Evolutionary conservation across 2,888 invertebrate species (phyloP).

Genomic region (Oscheius sp.): DNA sequence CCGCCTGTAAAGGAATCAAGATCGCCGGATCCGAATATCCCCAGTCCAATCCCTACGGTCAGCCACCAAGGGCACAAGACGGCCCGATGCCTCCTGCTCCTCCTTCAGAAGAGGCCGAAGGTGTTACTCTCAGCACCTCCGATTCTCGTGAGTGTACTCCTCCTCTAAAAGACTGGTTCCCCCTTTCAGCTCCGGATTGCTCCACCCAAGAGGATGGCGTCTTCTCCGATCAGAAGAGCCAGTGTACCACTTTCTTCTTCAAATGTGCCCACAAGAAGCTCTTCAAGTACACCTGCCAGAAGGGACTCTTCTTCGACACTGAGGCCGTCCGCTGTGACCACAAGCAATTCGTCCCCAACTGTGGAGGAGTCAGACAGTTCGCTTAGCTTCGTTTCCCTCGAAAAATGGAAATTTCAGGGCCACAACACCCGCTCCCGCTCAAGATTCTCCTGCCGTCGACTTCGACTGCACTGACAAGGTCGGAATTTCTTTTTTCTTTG

Average conservation of each 20-base stretch:
- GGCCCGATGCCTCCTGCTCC: slow-evolving; percentile 7
- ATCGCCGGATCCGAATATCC: not conserved
- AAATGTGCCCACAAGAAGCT: slow-evolving; percentile 48
- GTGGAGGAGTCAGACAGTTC: slow-evolving; percentile 37
- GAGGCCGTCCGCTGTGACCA: slow-evolving; percentile 46
- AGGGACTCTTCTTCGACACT: slow-evolving; percentile 46
- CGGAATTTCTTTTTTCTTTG: not conserved
- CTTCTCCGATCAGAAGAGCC: slow-evolving; percentile 29
- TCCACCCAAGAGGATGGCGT: slow-evolving; percentile 34
- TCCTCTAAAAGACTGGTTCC: not conserved
- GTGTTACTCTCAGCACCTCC: no score
- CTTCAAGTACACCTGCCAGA: slow-evolving; percentile 49
- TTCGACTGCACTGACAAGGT: slow-evolving; percentile 43
- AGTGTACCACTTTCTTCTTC: slow-evolving; percentile 46
- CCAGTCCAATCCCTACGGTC: not conserved
- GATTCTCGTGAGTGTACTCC: not conserved
- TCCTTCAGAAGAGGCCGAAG: not conserved
- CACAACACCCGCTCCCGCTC: slow-evolving; percentile 21
- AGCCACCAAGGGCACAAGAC: not conserved
- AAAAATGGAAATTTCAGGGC: not conserved
- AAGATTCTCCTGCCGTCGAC: slow-evolving; percentile 14
- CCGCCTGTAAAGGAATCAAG: slow-evolving; percentile 32
- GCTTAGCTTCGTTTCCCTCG: not conserved
- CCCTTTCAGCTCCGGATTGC: slow-evolving; percentile 39
- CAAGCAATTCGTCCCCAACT: slow-evolving; percentile 40